Conservation (phyloP, 2,888 invertebrate genomes). For the Saturnia pavonia region DNA sequence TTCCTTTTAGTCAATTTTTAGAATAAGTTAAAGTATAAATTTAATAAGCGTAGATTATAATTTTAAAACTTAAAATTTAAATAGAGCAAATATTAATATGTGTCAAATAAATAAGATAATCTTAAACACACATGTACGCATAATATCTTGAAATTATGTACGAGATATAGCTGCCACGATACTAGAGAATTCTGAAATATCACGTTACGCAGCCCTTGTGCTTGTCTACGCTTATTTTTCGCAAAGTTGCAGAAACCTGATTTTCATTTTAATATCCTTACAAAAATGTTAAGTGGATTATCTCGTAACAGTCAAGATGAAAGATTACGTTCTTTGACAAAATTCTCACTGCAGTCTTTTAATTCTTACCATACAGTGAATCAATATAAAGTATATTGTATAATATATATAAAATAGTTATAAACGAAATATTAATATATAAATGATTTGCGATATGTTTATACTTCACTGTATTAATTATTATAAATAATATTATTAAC, state of each 20-base stretch:
- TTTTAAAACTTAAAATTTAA: neutral
- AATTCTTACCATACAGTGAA: too few relatives aligned
- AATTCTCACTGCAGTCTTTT: too few relatives aligned
- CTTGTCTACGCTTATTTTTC: conserved; percentile 30
- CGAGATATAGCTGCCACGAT: neutral
- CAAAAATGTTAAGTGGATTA: conserved; percentile 34
- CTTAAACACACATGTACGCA: too few relatives aligned
- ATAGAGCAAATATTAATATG: neutral
- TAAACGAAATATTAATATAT: too few relatives aligned
- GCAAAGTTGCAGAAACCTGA: conserved; percentile 32
- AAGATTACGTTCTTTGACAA: conserved; percentile 22
- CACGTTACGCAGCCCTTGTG: conserved; percentile 6
- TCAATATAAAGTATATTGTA: too few relatives aligned
- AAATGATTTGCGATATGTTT: too few relatives aligned
- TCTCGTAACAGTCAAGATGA: conserved; percentile 27
- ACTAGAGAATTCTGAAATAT: neutral
- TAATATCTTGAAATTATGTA: neutral
- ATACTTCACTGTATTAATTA: too few relatives aligned
- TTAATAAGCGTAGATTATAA: neutral
- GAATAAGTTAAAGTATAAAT: neutral
- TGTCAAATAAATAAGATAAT: too few relatives aligned
- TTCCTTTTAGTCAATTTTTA: too few relatives aligned
- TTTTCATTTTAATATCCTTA: conserved; percentile 35
- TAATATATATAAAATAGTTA: too few relatives aligned
- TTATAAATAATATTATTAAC: too few relatives aligned